A percentile compares a stretch with the other conserved stretches of the same genome.
Evolutionary conservation across 2,797 vertebrate genomes (phyloP).

Genomic region (Nothura maculosa): DNA sequence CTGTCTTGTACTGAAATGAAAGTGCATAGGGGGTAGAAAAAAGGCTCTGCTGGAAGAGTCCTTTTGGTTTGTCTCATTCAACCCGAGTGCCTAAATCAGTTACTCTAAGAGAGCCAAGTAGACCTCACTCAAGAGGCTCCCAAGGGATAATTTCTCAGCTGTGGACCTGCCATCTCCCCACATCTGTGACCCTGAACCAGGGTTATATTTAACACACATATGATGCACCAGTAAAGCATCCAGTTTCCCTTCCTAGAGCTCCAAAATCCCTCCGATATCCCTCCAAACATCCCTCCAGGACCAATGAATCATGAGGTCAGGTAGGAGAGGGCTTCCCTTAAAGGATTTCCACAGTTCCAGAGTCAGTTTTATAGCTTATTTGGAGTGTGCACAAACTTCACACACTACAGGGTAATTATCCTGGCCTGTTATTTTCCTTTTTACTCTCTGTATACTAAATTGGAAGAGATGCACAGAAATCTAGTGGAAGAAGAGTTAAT

Average conservation of each 20-base stretch:
- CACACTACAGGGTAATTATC: neutral
- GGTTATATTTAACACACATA: neutral
- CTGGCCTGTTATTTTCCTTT: constrained; percentile 1
- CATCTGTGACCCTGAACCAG: neutral
- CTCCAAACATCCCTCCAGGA: rapidly evolving
- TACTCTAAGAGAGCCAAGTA: neutral
- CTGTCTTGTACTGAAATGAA: neutral
- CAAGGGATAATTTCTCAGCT: neutral
- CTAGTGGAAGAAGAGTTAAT: neutral
- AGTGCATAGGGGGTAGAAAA: neutral
- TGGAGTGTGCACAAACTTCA: neutral
- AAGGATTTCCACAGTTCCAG: neutral
- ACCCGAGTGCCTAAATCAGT: neutral
- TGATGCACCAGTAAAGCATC: neutral
- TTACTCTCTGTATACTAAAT: constrained; percentile 30
- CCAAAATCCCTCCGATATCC: rapidly evolving
- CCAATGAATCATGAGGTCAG: neutral
- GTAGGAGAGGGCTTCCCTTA: neutral
- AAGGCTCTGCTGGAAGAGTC: neutral
- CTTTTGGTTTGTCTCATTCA: neutral
- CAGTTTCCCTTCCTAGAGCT: neutral
- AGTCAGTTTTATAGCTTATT: neutral
- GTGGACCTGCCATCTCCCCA: neutral
- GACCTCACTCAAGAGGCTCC: neutral
- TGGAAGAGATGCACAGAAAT: neutral